Conservation (phyloP, 2,888 invertebrate species). For the Malthinus flaveolus region DNA sequence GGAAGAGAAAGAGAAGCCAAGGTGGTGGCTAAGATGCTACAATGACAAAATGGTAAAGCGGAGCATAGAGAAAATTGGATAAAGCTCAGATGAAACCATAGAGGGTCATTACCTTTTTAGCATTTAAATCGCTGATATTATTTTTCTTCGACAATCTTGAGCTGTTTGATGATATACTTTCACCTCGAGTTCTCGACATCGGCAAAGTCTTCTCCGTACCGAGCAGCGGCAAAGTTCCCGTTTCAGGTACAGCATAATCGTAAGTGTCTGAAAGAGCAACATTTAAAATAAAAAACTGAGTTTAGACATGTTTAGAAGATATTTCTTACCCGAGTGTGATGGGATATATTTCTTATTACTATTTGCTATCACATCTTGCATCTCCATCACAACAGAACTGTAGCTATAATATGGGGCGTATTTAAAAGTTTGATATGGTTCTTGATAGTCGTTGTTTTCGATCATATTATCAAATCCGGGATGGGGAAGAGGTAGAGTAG, state of each 20-base stretch:
- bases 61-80: no score
- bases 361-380: slow-evolving; percentile 68
- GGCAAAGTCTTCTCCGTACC: slow-evolving; percentile 57
- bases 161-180: slow-evolving; percentile 50
- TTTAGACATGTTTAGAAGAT: neutral
- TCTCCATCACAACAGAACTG: slow-evolving; percentile 75
- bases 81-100: no score
- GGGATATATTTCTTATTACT: slow-evolving; percentile 47
- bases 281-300: neutral
- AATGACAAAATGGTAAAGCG: no score
- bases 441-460: slow-evolving; percentile 73
- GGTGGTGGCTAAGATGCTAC: no score
- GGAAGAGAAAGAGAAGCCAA: no score
- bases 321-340: slow-evolving; percentile 43
- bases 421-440: slow-evolving; percentile 76
- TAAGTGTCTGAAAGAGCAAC: slow-evolving; percentile 63
- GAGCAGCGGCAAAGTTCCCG: slow-evolving; percentile 69
- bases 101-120: slow-evolving; percentile 21
- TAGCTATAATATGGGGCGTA: slow-evolving; percentile 78
- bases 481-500: slow-evolving; percentile 60
- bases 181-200: slow-evolving; percentile 50
- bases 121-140: slow-evolving; percentile 53
- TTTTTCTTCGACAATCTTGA: slow-evolving; percentile 51
- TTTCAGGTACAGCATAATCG: slow-evolving; percentile 79
- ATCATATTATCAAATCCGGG: slow-evolving; percentile 64